Evolutionary conservation across 2,113 vertebrate genomes (phyloP), one percentile per base, ranked within the genome.

Genomic region (Myodes glareolus): DNA sequence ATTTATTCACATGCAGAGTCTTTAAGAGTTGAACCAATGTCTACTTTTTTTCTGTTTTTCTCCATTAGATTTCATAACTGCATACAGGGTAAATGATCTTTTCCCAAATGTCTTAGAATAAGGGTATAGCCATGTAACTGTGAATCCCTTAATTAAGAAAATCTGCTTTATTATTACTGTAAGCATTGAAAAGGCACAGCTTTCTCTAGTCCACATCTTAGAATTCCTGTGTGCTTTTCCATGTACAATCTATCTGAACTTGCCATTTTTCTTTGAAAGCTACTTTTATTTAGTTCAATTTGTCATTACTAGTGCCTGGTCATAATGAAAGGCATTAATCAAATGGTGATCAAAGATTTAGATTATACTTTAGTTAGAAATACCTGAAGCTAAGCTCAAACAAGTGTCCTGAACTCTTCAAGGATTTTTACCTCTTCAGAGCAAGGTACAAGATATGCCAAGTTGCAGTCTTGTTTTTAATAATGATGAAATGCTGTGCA

Each of bases 271-370:
- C 72, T 65, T 78, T 91, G 21, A 76, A 31, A 91, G 25, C 77
- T 25, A 90, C 25, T 72, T 75, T 91, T 81, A 61, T 58, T 88
- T 25, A 90, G 5, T 61, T 65, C 84, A 89, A 39, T 9, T 97
- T 61, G 65, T 27, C 65, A 89, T 67, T 92, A 17, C 70, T 21
- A 77, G 7, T 67, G 25, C 2, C 19, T 77, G 4, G 21, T 13
- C 11, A 50, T 86, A 86, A 61, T 82, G 73, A 94, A 93, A 86
- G n/a, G 7, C 4, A 50, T 87, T 90, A 86, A 91, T 89, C 25
- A 52, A 86, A 86, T 88, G 12, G 33, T 94, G 33, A 91, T 77
- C 50, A 95, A 94, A 93, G 87, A 75, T 93, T 61, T 94, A 92
- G 91, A 90, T 68, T 50, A 11, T 78, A 16, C 36, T 73, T 97